phyloP scores from a whole-genome alignment of 2,888 invertebrate genomes.

The Ectemnius cavifrons region DNA sequence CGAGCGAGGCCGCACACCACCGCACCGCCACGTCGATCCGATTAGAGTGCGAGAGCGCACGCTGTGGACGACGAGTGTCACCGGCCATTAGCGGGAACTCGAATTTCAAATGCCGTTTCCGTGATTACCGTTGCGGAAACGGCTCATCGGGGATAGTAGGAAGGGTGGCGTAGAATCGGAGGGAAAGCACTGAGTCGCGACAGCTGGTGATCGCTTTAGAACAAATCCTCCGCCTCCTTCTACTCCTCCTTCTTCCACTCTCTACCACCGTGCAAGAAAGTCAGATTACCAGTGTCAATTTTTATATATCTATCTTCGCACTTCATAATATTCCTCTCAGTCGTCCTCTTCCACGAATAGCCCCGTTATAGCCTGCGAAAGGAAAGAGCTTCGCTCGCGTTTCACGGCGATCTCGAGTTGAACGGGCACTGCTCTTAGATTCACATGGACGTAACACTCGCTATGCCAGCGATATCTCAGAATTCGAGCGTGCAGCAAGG shows the following conservation, averaged over 20 bases:
- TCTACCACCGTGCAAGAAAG: constrained; percentile 24
- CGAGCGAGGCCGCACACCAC: constrained; percentile 30
- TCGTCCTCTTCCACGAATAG: constrained; percentile 9
- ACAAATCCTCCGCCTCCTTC: constrained; percentile 18
- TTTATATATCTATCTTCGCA: constrained; percentile 18
- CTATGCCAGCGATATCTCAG: not conserved
- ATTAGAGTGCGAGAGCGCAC: constrained; percentile 51
- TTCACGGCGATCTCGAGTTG: not conserved
- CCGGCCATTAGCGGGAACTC: constrained; percentile 63
- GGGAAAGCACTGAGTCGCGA: constrained; percentile 36
- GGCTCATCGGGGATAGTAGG: constrained; percentile 32
- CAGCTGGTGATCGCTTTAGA: constrained; percentile 43
- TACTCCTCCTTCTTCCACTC: not conserved
- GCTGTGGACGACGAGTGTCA: constrained; percentile 56
- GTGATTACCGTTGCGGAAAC: constrained; percentile 62
- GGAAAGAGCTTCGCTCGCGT: not conserved
- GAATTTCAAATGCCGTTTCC: constrained; percentile 66
- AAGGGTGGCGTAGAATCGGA: constrained; percentile 11
- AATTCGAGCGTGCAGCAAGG: not conserved
- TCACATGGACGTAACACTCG: not conserved
- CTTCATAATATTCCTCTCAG: constrained; percentile 3
- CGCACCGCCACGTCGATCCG: constrained; percentile 52
- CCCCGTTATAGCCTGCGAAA: not conserved
- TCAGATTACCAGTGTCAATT: constrained; percentile 50
- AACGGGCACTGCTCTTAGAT: not conserved